Base-by-base conservation (phyloP, 2,797 vertebrate genomes). In the Rhinophrynus dorsalis region DNA sequence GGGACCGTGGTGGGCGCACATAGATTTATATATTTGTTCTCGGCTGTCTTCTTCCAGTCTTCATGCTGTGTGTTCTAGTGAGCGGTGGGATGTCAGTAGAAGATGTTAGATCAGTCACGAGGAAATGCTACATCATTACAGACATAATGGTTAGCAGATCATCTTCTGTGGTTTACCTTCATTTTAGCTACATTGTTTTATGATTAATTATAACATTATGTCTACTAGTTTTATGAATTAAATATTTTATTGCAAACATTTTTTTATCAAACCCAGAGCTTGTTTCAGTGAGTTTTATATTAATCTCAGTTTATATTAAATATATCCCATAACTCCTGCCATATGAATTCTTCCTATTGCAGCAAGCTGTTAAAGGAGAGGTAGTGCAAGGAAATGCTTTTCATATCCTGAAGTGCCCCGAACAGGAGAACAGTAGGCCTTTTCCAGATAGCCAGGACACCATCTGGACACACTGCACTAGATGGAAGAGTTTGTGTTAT, bases 51-150 rank as follows among this genome's bases (percentile, higher is more conserved):
- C 29, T 40, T 29, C 12, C 52, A n/a, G 38, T 44, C 50, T 66
- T 66, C 62, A 55, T 66, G 62, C 62, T 66, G 62, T 66, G 62
- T 66, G 62, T 66, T 66, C 62, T 48, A 54, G 62, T 21, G 50
- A 40, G 50, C 37, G 30, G 48, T 66, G 52, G 62, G 35, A 66
- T 38, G 32, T 20, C 48, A 32, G 33, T 17, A 8, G 37, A 52
- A 64, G 61, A 64, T 66, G 62, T 30, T 54, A 66, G 54, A 66
- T 66, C 62, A 66, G 44, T 66, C 50, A 54, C 11, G 50, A 30
- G 30, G 54, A 26, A 54, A 66, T 24, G 50, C 52, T 66, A 33
- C 50, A 54, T 6, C 35, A 54, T 24, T 40, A 27, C 37, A 54
- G 48, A 66, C 62, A 6, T 55, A 35, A 66, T 66, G 37, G 24